Evolutionary conservation across 2,888 invertebrate species (phyloP).

Genomic region (Busseola fusca): DNA sequence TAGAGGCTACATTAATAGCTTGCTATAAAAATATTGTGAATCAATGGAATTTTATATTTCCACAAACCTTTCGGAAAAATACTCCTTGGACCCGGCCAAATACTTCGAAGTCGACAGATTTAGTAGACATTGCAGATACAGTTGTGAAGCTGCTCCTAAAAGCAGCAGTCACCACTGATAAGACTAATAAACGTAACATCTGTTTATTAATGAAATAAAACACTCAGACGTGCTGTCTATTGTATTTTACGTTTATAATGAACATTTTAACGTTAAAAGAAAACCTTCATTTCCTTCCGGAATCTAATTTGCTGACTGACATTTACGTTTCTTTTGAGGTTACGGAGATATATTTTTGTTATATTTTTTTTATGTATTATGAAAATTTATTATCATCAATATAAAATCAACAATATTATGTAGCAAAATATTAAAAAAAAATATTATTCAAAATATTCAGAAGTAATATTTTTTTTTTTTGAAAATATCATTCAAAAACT

Average conservation of each 20-base stretch:
- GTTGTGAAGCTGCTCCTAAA: slow-evolving; percentile 62
- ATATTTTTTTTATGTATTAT: not conserved
- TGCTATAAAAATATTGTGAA: not conserved
- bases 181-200: slow-evolving; percentile 74
- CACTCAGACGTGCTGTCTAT: not conserved
- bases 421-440: no score
- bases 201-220: slow-evolving; percentile 22
- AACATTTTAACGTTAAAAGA: not conserved
- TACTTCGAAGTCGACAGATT: slow-evolving; percentile 89
- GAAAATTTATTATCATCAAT: no score
- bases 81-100: slow-evolving; percentile 90
- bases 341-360: not conserved
- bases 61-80: slow-evolving; percentile 90
- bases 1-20: not conserved
- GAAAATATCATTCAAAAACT: not conserved
- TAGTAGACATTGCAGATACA: slow-evolving; percentile 69
- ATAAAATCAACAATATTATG: no score
- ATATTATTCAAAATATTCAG: not conserved
- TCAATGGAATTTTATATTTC: not conserved
- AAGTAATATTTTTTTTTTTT: not conserved
- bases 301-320: slow-evolving; percentile 14
- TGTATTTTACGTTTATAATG: not conserved
- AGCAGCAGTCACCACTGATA: slow-evolving; percentile 68
- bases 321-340: slow-evolving; percentile 39
- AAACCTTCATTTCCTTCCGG: slow-evolving; percentile 3